Base-by-base conservation (phyloP, 2,113 vertebrate species). In the Brachypteracias leptosomus region DNA sequence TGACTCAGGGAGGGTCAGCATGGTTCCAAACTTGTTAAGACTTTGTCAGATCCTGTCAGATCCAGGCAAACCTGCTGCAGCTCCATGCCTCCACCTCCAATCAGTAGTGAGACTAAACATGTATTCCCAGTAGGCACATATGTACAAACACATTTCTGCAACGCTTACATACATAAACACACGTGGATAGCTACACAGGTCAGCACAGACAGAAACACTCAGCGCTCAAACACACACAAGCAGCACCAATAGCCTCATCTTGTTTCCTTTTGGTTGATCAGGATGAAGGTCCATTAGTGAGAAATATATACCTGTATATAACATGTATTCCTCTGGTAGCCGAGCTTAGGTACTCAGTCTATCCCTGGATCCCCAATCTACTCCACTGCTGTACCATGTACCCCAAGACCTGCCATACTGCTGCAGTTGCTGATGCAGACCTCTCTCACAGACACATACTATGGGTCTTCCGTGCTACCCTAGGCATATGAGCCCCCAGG, bases 321-420 rank as follows among this genome's bases (percentile, higher is more conserved):
- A 44, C 20, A 13, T 25, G 20, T 36, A 36, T 71, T 51, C 44
- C 66, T 61, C 55, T 1, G 1, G 38, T 25, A 72, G 36, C 31
- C 52, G 80, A 42, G 31, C 19, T 55, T 61, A 55, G 31, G 26
- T 61, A n/a, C n/a, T n/a, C n/a, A 20, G 15, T 66, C 35, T 67
- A 2, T 25, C 15, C 24, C 35, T 67, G 11, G 16, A 42, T 65
- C 33, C 33, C 44, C 0, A 0, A 16, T 71, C 38, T 59, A 55
- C 49, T 38, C 14, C 13, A 25, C 20, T 40, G 5, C 55, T 80
- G n/a, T 51, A 51, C 21, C 21, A 51, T 51, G 49, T 16, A 46
- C 46, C 46, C 46, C 46, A 46, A 46, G 46, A 46, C 46, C 46
- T 16, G 46, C 46, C 16, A 9, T 46, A 16, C 46, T 19, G 20